Conservation (phyloP, 2,888 invertebrate species). For the Steinernema scapterisci region DNA sequence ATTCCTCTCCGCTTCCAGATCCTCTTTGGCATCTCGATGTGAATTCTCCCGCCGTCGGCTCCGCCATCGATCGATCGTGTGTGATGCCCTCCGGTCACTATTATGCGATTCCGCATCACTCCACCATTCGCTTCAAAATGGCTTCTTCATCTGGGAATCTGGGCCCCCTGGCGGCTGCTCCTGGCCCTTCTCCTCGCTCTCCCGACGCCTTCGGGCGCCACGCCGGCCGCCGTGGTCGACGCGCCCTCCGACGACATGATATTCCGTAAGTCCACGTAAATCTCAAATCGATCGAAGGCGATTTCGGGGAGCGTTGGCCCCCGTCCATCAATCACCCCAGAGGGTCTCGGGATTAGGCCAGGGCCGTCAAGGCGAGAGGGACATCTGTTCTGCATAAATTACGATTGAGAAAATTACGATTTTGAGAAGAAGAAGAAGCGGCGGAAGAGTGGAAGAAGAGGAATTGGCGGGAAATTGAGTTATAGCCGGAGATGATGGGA, state of each 20-base stretch:
- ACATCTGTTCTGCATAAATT: slow-evolving; percentile 25
- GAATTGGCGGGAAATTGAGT: slow-evolving; percentile 15
- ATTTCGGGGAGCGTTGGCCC: slow-evolving; percentile 1
- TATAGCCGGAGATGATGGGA: neutral
- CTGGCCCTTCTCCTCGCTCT: neutral
- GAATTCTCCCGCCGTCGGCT: slow-evolving; percentile 16
- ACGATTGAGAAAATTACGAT: slow-evolving; percentile 9
- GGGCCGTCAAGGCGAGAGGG: neutral
- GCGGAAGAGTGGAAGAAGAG: neutral
- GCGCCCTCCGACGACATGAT: slow-evolving; percentile 26
- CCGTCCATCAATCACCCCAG: slow-evolving; percentile 22
- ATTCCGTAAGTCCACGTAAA: slow-evolving; percentile 14
- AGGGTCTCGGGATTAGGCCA: neutral
- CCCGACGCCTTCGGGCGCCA: neutral
- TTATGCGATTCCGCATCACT: slow-evolving; percentile 10
- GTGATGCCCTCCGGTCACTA: slow-evolving; percentile 28
- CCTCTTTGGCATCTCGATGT: slow-evolving; percentile 26
- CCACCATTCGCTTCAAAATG: slow-evolving; percentile 13
- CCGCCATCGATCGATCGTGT: slow-evolving; percentile 24
- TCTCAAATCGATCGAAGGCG: slow-evolving; percentile 12
- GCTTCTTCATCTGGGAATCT: too few relatives aligned
- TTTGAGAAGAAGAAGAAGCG: neutral
- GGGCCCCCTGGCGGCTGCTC: neutral
- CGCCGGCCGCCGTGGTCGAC: slow-evolving; percentile 16
- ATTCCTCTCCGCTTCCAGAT: slow-evolving; percentile 11